Conservation (phyloP, 2,888 invertebrate species). For the Cryptophagus acutangulus region DNA sequence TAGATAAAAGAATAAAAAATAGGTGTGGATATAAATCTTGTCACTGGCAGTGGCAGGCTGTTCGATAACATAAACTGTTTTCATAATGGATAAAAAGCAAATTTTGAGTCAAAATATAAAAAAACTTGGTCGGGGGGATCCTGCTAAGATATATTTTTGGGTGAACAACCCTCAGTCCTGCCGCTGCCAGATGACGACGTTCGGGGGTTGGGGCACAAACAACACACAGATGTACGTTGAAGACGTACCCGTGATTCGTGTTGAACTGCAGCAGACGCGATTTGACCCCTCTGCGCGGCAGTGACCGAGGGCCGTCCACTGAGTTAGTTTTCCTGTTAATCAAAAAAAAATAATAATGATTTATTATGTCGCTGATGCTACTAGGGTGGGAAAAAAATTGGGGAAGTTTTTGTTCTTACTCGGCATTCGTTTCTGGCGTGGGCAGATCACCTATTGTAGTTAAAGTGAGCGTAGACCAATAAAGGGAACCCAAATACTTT, state of each 20-base stretch:
- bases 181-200: conserved; percentile 37
- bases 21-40: not conserved
- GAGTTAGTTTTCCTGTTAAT: conserved; percentile 49
- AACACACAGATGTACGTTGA: conserved; percentile 11
- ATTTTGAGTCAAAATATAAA: conserved; percentile 11
- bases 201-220: conserved; percentile 19
- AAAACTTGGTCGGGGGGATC: conserved; percentile 19
- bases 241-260: conserved; percentile 72
- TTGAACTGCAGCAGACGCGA: conserved; percentile 86
- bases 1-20: not conserved
- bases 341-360: conserved; percentile 3
- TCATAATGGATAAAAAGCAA: conserved; percentile 6
- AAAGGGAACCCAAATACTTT: conserved; percentile 90
- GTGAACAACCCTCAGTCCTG: conserved; percentile 46
- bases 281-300: conserved; percentile 85
- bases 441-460: conserved; percentile 96
- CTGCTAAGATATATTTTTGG: conserved; percentile 15
- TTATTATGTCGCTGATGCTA: not conserved
- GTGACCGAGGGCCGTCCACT: conserved; percentile 80
- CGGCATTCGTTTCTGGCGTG: conserved; percentile 91
- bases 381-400: too few relatives aligned
- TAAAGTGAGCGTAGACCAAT: conserved; percentile 93
- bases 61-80: conserved; percentile 57
- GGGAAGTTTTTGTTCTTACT: conserved; percentile 77
- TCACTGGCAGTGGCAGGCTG: conserved; percentile 46